phyloP scores from a whole-genome alignment of 2,113 vertebrate genomes.

The Carassius carassius region DNA sequence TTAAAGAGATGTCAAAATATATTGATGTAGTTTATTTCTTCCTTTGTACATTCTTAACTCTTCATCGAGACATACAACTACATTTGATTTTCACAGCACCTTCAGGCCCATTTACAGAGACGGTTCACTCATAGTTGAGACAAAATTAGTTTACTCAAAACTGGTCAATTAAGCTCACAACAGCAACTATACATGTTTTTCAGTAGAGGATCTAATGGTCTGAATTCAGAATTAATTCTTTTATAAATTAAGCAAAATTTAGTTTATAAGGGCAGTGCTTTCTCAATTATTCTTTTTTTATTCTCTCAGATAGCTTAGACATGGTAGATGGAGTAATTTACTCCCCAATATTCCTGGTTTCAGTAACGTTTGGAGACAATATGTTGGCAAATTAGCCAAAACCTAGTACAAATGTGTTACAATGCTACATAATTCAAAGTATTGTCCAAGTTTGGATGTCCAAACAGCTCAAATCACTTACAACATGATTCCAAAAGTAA shows the following conservation, averaged over 20 bases:
- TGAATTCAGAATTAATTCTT: not conserved
- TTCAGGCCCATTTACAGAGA: slow-evolving; percentile 60
- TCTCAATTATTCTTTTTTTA: not conserved
- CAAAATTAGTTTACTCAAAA: not conserved
- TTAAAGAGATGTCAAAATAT: slow-evolving; percentile 17
- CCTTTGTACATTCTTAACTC: slow-evolving; percentile 77
- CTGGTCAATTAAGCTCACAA: not conserved
- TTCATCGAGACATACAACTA: slow-evolving; percentile 71
- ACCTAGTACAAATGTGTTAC: not conserved
- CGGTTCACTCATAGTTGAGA: not conserved
- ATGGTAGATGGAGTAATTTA: not conserved
- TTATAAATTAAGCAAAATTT: not conserved
- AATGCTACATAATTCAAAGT: no score
- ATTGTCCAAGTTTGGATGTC: not conserved
- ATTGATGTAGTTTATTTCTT: slow-evolving; percentile 75
- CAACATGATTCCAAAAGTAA: not conserved
- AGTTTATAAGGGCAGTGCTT: not conserved
- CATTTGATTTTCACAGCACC: slow-evolving; percentile 73
- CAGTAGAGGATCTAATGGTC: not conserved
- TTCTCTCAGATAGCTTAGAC: not conserved
- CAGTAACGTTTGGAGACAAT: not conserved
- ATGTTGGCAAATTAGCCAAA: not conserved
- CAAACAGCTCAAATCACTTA: not conserved
- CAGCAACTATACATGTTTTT: not conserved
- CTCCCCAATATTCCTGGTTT: not conserved